Percentiles rank a stretch among this genome's conserved stretches.
Evolutionary conservation across 35 echinoderm and acorn worm species (phyloP).

Genomic region (Heliocidaris tuberculata): DNA sequence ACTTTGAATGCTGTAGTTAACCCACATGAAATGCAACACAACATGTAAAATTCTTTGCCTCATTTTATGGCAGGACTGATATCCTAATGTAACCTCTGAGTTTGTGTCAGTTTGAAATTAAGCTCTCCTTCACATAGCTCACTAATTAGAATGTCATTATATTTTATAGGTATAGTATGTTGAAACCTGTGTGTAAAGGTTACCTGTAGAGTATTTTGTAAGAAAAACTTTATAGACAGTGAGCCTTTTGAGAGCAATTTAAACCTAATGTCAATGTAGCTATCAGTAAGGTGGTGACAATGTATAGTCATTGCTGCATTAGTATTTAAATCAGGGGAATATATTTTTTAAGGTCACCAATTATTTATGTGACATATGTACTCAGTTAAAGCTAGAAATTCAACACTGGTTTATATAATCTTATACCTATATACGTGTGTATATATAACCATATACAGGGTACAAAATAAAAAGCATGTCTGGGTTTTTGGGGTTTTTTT

Average conservation of each 20-base stretch:
- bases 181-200: neutral
- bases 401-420: neutral
- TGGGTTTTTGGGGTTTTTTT: neutral
- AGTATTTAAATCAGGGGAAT: neutral
- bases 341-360: neutral
- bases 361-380: neutral
- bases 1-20: neutral
- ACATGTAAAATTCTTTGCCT: neutral
- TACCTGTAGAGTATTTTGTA: neutral
- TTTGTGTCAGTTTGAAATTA: neutral
- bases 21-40: neutral
- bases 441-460: neutral
- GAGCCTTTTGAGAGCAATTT: neutral
- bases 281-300: neutral
- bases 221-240: neutral
- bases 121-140: neutral
- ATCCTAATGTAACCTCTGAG: neutral
- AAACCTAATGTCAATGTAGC: neutral
- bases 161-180: neutral
- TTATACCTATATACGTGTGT: neutral
- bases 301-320: neutral
- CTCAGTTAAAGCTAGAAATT: neutral
- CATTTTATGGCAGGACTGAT: neutral
- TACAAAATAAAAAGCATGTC: neutral
- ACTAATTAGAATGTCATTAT: neutral